phyloP scores from a whole-genome alignment of 2,797 vertebrate genomes.

The Channa striata region DNA sequence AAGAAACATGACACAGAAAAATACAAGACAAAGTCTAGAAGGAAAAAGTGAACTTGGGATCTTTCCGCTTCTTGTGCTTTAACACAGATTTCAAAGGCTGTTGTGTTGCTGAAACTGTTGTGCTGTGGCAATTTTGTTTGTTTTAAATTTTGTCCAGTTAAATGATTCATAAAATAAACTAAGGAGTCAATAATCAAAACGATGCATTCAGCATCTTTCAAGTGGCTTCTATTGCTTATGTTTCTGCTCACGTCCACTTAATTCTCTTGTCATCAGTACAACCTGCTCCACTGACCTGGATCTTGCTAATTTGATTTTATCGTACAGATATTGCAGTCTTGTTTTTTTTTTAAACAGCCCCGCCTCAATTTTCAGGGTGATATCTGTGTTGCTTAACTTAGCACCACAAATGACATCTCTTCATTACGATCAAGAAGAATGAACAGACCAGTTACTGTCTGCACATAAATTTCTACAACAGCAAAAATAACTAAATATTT shows the following conservation, averaged over 20 bases:
- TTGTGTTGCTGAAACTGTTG: slow-evolving; percentile 2
- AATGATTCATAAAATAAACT: not conserved
- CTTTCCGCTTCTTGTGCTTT: not conserved
- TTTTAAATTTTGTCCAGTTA: not conserved
- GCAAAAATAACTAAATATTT: slow-evolving; percentile 29
- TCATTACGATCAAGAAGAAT: slow-evolving; percentile 45
- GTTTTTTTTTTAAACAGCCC: slow-evolving; percentile 4
- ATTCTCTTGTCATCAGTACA: not conserved
- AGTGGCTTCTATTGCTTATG: not conserved
- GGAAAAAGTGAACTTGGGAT: slow-evolving; percentile 37
- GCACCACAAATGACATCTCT: slow-evolving; percentile 31
- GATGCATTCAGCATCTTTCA: not conserved
- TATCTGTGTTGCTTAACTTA: slow-evolving; percentile 18
- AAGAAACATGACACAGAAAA: slow-evolving; percentile 44
- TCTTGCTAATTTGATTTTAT: slow-evolving; percentile 30
- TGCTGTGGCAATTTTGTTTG: slow-evolving; percentile 9
- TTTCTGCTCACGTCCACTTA: not conserved
- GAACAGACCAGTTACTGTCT: slow-evolving; percentile 45
- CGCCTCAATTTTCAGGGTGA: slow-evolving; percentile 37
- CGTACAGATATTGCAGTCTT: slow-evolving; percentile 21
- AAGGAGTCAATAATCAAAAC: not conserved
- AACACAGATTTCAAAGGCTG: slow-evolving; percentile 18
- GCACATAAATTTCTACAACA: slow-evolving; percentile 21
- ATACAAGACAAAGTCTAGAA: slow-evolving; percentile 48
- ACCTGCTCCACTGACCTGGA: slow-evolving; percentile 4